phyloP scores from a whole-genome alignment of 1,140 invertebrate species.

The Anastrepha obliqua region DNA sequence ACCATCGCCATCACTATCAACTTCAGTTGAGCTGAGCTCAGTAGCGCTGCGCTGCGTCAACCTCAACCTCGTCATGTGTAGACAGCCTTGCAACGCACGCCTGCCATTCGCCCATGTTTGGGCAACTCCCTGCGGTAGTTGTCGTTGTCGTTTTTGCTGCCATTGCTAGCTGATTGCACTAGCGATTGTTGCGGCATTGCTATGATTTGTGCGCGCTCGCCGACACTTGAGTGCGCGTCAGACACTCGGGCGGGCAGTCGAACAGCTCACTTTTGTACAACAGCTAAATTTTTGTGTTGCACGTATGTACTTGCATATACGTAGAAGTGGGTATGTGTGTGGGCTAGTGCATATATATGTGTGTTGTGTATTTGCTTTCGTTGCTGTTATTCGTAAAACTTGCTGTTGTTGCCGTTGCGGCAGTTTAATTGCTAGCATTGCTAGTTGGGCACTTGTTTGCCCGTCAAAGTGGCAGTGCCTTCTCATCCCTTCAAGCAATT shows the following conservation, averaged over 20 bases:
- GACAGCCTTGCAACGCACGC: conserved; percentile 29
- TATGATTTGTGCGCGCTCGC: conserved; percentile 42
- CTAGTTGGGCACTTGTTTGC: no score
- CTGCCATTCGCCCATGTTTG: conserved; percentile 8
- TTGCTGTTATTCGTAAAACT: neutral
- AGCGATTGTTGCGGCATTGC: conserved; percentile 39
- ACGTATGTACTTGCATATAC: neutral
- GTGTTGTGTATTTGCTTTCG: neutral
- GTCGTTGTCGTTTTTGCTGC: neutral
- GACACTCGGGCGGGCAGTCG: neutral
- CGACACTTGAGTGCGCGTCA: conserved; percentile 15
- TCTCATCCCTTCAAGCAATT: no score
- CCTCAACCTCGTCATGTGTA: neutral
- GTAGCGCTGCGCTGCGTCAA: neutral
- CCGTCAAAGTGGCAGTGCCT: no score
- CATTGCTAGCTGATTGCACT: conserved; percentile 20
- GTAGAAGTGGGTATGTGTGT: no score
- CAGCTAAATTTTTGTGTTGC: neutral
- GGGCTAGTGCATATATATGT: neutral
- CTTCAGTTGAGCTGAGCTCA: neutral
- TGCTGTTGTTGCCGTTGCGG: no score
- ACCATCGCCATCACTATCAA: no score
- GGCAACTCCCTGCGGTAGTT: conserved; percentile 18
- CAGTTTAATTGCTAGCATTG: no score
- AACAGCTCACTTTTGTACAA: conserved; percentile 32